Conservation (phyloP, 1,140 invertebrate species). For the Cyrtorhinus lividipennis region DNA sequence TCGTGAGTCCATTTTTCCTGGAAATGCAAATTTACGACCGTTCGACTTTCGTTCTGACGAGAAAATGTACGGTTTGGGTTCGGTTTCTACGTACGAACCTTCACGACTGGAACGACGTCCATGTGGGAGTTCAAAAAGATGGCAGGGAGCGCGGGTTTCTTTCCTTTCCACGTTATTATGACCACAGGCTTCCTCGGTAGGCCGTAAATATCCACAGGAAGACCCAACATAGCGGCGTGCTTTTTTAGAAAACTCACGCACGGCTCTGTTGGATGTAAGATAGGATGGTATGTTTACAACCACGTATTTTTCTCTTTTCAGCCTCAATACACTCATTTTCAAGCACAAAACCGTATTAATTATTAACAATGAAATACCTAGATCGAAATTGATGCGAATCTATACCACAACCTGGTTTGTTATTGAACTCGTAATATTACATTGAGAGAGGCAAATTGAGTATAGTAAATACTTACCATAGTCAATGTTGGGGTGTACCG, state of each 20-base stretch:
- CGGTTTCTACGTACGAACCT: too few species aligned
- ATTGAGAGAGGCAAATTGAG: not conserved
- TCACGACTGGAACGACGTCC: conserved; percentile 84
- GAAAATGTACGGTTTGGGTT: not conserved
- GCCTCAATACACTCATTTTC: not conserved
- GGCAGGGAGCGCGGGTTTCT: conserved; percentile 47
- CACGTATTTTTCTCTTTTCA: not conserved
- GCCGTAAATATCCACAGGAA: conserved; percentile 42
- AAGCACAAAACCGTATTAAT: too few species aligned
- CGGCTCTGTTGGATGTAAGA: conserved; percentile 34
- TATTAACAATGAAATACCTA: too few species aligned
- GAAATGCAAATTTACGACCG: not conserved
- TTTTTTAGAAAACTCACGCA: conserved; percentile 53
- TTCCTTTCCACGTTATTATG: conserved; percentile 68
- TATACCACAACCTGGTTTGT: too few species aligned
- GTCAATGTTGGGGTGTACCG: conserved; percentile 64
- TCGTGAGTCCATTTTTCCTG: conserved; percentile 62
- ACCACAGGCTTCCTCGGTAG: conserved; percentile 51
- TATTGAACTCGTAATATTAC: not conserved
- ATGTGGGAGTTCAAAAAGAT: conserved; percentile 84
- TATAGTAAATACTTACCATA: conserved; percentile 55
- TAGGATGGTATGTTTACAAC: not conserved
- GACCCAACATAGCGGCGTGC: conserved; percentile 45
- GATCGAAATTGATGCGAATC: too few species aligned
- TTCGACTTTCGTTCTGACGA: not conserved